Evolutionary conservation across 2,797 vertebrate species (phyloP), one percentile per base, ranked within the genome.

Genomic region (Chrosomus eos): DNA sequence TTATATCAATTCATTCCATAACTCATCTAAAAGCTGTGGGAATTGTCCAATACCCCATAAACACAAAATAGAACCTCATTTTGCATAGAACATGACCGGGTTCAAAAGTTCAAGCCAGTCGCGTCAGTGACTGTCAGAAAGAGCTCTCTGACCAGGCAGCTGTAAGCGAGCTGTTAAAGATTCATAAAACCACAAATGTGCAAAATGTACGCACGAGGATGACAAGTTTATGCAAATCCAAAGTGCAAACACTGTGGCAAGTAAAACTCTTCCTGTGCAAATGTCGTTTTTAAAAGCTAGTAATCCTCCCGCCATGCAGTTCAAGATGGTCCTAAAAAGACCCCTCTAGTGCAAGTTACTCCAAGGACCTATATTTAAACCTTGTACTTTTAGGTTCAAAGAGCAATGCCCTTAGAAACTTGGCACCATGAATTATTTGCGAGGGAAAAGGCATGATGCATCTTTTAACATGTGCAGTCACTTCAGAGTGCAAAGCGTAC

Each of bases 381-480:
- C 89, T 85, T 93, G 90, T 92, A 87, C 90, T 87, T 93, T 94
- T 91, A 94, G 94, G 94, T 94, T 95, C 94, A 95, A 94, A 93
- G 93, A 92, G 91, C 93, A 92, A 94, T 93, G 89, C 93, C 93
- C 88, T 74, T 82, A 82, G 89, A 91, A 91, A 93, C 86, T 85
- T 83, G 89, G 85, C 45, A 87, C 89, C 92, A 94, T 95, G 88
- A 95, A 95, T 95, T 94, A 95, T 95, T 95, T 94, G 93, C 87
- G 83, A 94, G 92, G 92, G 90, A 93, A 93, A 93, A 94, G 92
- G 92, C 93, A 93, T 92, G 94, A 95, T 95, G 94, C 94, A 95
- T 96, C 94, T 95, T 97, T 95, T 97, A 97, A 98, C 96, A 94
- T 96, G 96, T 97, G 95, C 96, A 97, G 95, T 97, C 96, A 96